These are phyloP conservation scores for Amblyornis subalaris DNA, from an alignment of 2,113 vertebrate genomes.

Conservation along the genomic window DNA sequence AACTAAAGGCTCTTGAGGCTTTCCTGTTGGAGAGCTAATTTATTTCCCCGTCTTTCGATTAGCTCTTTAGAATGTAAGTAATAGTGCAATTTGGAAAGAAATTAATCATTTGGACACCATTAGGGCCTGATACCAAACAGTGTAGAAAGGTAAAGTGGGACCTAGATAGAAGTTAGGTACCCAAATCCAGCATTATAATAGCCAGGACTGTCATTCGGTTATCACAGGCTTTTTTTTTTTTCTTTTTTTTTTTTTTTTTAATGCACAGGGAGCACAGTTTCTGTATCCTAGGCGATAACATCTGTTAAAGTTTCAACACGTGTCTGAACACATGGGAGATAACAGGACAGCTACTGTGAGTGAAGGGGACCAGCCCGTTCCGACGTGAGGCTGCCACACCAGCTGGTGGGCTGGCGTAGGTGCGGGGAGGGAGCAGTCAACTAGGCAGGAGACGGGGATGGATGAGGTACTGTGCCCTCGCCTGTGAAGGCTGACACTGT, in stretches of 20 bases:
- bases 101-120: not conserved
- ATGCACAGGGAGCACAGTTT: not conserved
- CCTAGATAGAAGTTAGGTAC: not conserved
- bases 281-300: not conserved
- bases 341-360: not conserved
- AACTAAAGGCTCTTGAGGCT: not conserved
- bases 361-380: not conserved
- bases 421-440: accelerated
- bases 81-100: not conserved
- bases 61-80: not conserved
- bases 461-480: not conserved
- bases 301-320: not conserved
- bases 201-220: not conserved
- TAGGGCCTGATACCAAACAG: not conserved
- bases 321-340: not conserved
- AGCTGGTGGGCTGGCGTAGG: too few species aligned
- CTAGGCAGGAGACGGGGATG: not conserved
- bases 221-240: too few species aligned
- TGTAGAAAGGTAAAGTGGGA: not conserved
- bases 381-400: not conserved
- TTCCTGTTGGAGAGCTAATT: not conserved
- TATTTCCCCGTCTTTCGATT: not conserved
- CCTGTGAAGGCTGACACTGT: not conserved
- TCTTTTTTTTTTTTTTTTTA: not conserved
- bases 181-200: not conserved